Conservation (phyloP, 2,113 vertebrate genomes). For the Protobothrops flavoviridis region DNA sequence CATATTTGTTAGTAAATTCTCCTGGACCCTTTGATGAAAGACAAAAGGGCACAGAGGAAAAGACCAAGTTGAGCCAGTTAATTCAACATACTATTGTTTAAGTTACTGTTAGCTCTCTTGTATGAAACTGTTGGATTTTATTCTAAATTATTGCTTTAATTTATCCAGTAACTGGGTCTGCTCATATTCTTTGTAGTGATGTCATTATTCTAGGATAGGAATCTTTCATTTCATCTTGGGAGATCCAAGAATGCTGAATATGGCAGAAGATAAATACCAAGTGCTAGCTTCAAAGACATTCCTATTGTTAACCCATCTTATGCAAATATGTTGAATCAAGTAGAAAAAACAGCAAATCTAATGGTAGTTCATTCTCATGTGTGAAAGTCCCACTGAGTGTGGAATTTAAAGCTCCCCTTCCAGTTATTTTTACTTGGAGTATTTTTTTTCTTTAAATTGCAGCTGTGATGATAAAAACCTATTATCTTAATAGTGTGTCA, state of each 20-base stretch:
- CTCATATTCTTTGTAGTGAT: background rate
- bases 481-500: background rate
- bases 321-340: background rate
- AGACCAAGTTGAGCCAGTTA: background rate
- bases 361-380: background rate
- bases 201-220: background rate
- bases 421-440: background rate
- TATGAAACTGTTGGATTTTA: background rate
- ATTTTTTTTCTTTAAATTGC: background rate
- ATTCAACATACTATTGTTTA: background rate
- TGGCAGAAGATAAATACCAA: background rate
- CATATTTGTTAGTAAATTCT: background rate
- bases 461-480: background rate
- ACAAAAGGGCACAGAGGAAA: background rate
- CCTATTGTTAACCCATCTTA: background rate
- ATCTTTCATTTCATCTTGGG: background rate
- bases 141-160: background rate
- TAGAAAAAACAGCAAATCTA: background rate
- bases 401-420: background rate
- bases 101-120: background rate
- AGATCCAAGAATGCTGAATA: background rate
- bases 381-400: background rate
- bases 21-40: background rate
- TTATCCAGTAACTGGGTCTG: background rate
- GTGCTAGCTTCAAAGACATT: background rate